These are phyloP conservation scores for Caenorhabditis doughertyi DNA, from an alignment of 2,888 invertebrate genomes.

Conservation along the genomic window DNA sequence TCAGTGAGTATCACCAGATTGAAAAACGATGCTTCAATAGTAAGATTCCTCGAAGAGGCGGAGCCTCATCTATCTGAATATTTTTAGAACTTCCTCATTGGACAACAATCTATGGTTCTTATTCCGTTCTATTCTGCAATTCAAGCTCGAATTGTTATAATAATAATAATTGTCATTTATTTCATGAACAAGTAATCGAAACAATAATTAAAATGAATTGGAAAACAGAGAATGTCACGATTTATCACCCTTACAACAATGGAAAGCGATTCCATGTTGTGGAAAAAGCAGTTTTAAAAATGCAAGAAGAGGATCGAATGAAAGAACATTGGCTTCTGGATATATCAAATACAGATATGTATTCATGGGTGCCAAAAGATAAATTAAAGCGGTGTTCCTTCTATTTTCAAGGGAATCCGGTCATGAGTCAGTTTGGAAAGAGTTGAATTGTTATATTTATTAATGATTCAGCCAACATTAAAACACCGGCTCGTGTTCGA, in stretches of 20 bases:
- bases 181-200: not conserved
- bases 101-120: not conserved
- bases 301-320: not conserved
- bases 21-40: slow-evolving; percentile 8
- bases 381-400: not conserved
- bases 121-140: not conserved
- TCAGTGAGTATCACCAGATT: not conserved
- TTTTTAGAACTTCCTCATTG: not conserved
- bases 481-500: not conserved
- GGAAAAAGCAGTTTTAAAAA: not conserved
- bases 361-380: too few species aligned
- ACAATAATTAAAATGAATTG: not conserved
- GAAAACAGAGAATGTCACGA: not conserved
- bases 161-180: slow-evolving; percentile 14
- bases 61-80: not conserved
- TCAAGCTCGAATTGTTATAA: not conserved
- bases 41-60: not conserved
- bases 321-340: not conserved
- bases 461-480: not conserved
- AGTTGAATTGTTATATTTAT: not conserved
- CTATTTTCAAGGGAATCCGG: not conserved
- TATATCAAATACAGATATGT: too few species aligned
- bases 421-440: not conserved
- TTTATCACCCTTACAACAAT: not conserved
- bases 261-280: not conserved